Evolutionary conservation across 2,113 vertebrate genomes (phyloP), one percentile per base, ranked within the genome.

Genomic region (Rhinopomastus cyanomelas): DNA sequence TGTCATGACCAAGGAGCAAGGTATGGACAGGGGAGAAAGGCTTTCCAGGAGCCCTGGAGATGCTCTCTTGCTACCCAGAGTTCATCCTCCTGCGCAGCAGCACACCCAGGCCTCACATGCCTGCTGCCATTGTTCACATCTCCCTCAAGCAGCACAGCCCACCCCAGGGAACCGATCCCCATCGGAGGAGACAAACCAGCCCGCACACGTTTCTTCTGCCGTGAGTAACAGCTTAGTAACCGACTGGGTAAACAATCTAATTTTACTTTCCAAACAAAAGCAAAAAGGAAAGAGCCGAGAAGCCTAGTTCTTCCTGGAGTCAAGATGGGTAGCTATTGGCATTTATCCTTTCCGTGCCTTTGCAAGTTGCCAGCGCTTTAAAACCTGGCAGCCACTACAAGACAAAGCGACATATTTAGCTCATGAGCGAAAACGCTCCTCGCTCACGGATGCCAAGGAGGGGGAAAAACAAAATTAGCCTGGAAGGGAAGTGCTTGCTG

Each of bases 181-280:
- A n/a, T 69, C 79, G 2, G 72, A 66, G 93, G 64, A 81, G 82
- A 87, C 76, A 42, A 87, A 89, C 92, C 76, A 62, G 85, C 88
- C 68, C 1, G 39, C 61, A 29, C 75, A 17, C 0, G 5, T 64
- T 72, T 56, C 67, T 36, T 10, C 15, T 14, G 51, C 82, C 2
- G 0, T 94, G 79, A 94, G 25, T 85, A 69, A 91, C 87, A n/a
- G 68, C 59, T 85, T 66, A n/a, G 52, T 76, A 89, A 91, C 92
- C 5, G 7, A 21, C 27, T 1, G 0, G 30, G 81, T 78, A 81
- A 95, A 91, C 66, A 71, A 1, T 2, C 57, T 93, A 20, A 80
- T 86, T 93, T 93, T 74, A 77, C 92, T 92, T 88, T 86, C 68
- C 60, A 81, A 95, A 90, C 75, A 85, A 82, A 80, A 3, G 7